Conservation (phyloP, 2,888 invertebrate genomes). For the Eremobia ochroleuca region DNA sequence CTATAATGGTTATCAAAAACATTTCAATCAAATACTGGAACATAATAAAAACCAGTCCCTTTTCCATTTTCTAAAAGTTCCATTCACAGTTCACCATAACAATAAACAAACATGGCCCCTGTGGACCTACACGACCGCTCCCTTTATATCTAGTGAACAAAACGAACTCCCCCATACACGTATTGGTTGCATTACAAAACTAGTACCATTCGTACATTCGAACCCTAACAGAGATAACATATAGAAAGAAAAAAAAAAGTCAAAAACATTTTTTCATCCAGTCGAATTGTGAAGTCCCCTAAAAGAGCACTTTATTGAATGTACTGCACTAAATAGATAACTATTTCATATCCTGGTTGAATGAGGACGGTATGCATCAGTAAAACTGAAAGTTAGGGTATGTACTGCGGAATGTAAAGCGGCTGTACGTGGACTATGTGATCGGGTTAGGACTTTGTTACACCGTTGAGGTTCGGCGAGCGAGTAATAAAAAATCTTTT, state of each 20-base stretch:
- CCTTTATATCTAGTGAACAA: constrained; percentile 30
- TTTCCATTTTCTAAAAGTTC: constrained; percentile 17
- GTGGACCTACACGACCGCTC: background rate
- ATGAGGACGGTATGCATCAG: constrained; percentile 70
- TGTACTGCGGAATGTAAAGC: constrained; percentile 60
- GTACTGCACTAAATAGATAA: constrained; percentile 77
- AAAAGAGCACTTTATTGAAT: constrained; percentile 72
- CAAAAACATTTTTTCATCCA: constrained; percentile 58
- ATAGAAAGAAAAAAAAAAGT: constrained; percentile 38
- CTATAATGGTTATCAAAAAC: background rate
- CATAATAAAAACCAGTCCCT: background rate
- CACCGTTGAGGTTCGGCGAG: constrained; percentile 43
- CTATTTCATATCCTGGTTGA: constrained; percentile 72
- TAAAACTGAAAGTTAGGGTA: constrained; percentile 71
- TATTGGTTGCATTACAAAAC: constrained; percentile 28
- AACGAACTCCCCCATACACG: constrained; percentile 33
- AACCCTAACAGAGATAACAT: constrained; percentile 41
- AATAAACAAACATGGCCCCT: constrained; percentile 5
- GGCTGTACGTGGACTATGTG: constrained; percentile 55
- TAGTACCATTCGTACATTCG: constrained; percentile 23
- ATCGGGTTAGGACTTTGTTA: constrained; percentile 43
- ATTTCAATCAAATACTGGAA: background rate
- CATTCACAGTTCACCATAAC: background rate
- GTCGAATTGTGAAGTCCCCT: constrained; percentile 51
- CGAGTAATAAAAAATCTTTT: background rate